Conservation (phyloP, 1,140 invertebrate genomes). For the Diabrotica undecimpunctata region DNA sequence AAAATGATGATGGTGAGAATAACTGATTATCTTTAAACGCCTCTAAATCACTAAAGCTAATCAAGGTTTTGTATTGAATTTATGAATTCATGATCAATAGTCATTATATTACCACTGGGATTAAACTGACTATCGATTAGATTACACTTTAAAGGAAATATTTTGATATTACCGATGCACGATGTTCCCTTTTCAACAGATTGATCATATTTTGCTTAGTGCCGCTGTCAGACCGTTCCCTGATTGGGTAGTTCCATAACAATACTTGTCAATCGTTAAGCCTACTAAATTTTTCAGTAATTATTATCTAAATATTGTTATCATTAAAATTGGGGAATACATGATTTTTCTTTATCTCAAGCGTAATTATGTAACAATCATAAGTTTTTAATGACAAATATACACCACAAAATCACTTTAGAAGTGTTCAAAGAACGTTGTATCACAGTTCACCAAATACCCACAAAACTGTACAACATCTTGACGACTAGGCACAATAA, state of each 20-base stretch:
- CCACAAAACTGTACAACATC: slow-evolving; percentile 22
- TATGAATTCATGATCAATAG: too few species aligned
- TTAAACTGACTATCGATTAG: too few species aligned
- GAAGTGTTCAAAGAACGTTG: slow-evolving; percentile 24
- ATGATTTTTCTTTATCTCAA: slow-evolving; percentile 26
- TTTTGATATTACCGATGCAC: too few species aligned
- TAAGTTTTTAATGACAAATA: slow-evolving; percentile 20
- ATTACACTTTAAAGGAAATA: too few species aligned
- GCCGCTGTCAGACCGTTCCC: not conserved
- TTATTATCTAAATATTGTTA: slow-evolving; percentile 26
- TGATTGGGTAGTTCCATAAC: not conserved
- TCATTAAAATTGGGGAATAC: slow-evolving; percentile 27
- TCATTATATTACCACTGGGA: too few species aligned
- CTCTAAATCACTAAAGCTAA: too few species aligned
- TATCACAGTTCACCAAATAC: slow-evolving; percentile 44
- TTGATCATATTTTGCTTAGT: too few species aligned
- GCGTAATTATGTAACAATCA: slow-evolving; percentile 33
- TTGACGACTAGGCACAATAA: slow-evolving; percentile 8
- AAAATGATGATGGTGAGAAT: too few species aligned
- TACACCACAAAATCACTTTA: slow-evolving; percentile 17
- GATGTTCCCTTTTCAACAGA: too few species aligned
- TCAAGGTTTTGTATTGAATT: too few species aligned
- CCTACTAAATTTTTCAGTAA: slow-evolving; percentile 25
- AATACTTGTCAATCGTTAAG: slow-evolving; percentile 22
- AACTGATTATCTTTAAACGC: too few species aligned